Percentiles rank a stretch among this genome's conserved stretches.
phyloP scores from a whole-genome alignment of 2,797 vertebrate genomes.

The Cuculus canorus region DNA sequence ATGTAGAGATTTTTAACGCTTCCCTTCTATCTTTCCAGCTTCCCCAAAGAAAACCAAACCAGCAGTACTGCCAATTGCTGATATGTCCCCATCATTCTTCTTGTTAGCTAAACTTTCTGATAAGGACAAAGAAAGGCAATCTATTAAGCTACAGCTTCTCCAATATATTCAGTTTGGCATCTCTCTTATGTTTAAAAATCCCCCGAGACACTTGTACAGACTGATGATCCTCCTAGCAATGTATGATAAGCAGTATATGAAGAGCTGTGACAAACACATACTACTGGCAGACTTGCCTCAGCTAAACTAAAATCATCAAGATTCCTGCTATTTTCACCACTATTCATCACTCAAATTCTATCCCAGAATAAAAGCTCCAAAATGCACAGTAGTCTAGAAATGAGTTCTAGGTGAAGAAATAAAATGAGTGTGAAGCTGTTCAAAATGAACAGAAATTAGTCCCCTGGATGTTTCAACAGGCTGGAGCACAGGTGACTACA shows the following conservation, averaged over 20 bases:
- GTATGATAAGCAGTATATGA: neutral
- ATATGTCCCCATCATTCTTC: neutral
- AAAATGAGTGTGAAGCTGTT: neutral
- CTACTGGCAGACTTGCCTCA: neutral
- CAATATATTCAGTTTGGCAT: neutral
- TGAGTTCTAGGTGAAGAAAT: neutral
- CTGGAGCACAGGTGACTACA: neutral
- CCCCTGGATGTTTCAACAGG: neutral
- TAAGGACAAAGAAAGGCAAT: neutral
- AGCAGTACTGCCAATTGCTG: neutral
- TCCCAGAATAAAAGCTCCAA: conserved; percentile 16
- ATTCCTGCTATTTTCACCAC: neutral
- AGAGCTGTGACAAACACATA: neutral
- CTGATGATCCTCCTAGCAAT: neutral
- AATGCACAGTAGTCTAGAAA: neutral
- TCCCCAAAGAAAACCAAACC: neutral
- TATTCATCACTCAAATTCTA: neutral
- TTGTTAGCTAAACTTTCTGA: neutral
- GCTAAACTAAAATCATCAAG: conserved; percentile 5
- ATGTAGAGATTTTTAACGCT: neutral
- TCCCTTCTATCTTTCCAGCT: neutral
- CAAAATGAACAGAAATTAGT: neutral
- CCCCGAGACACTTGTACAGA: neutral
- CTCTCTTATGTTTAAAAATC: neutral
- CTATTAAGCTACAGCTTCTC: neutral